Evolutionary conservation across 2,797 vertebrate species (phyloP).

Genomic region (Taeniopygia guttata): DNA sequence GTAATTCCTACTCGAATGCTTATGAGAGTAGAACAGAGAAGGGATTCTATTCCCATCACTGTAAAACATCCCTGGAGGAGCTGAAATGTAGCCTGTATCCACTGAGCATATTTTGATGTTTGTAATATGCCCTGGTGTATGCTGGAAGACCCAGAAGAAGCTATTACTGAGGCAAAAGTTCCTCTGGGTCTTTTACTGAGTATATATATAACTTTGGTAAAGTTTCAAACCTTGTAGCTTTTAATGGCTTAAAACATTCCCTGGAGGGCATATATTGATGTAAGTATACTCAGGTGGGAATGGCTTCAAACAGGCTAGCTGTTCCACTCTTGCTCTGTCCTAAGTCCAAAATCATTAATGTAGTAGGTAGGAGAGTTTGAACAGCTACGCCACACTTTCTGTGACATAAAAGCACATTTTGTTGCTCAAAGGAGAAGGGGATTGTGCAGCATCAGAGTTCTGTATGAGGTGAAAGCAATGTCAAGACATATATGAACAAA

Average conservation of each 20-base stretch:
- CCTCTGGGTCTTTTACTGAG: background rate
- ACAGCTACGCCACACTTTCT: background rate
- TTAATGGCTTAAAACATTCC: background rate
- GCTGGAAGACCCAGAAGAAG: background rate
- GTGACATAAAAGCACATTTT: background rate
- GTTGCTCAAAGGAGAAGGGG: background rate
- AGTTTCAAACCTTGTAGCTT: background rate
- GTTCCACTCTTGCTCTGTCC: background rate
- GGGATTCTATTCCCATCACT: background rate
- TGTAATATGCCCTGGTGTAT: background rate
- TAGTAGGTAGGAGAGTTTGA: background rate
- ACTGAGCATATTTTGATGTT: background rate
- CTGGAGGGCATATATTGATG: background rate
- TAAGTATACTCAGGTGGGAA: background rate
- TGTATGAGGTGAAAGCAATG: background rate
- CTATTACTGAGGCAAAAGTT: conserved; percentile 1
- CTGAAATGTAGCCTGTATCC: background rate
- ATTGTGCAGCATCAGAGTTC: background rate
- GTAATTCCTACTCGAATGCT: background rate
- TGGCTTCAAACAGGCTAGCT: background rate
- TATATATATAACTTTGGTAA: background rate
- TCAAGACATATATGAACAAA: background rate
- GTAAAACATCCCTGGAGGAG: background rate
- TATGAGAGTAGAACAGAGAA: background rate
- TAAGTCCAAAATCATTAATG: background rate